Evolutionary conservation across 2,888 invertebrate genomes (phyloP).

Genomic region (Meteorus colon): DNA sequence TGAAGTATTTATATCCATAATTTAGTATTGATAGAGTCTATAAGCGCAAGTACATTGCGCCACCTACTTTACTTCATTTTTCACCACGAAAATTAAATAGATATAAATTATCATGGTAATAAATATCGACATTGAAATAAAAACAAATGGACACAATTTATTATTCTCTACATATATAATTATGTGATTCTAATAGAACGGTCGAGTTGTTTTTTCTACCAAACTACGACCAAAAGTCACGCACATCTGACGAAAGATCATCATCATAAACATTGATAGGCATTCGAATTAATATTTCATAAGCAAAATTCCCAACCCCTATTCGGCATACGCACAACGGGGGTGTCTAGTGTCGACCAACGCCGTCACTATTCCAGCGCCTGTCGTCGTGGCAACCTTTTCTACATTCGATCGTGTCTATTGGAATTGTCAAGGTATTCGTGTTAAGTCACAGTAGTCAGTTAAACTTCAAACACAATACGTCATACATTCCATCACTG

Average conservation of each 20-base stretch:
- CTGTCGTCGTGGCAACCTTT: conserved; percentile 43
- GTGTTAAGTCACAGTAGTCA: conserved; percentile 12
- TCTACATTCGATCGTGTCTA: conserved; percentile 31
- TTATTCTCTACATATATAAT: not conserved
- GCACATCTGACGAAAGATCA: no score
- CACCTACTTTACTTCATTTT: not conserved
- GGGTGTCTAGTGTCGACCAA: conserved; percentile 17
- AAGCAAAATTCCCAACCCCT: not conserved
- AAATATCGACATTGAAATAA: no score
- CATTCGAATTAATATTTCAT: conserved; percentile 10
- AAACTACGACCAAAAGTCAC: no score
- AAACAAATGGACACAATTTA: not conserved
- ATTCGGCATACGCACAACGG: not conserved
- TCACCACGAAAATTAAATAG: not conserved
- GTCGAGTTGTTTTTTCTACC: not conserved
- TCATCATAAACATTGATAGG: not conserved
- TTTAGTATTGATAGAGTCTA: not conserved
- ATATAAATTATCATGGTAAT: not conserved
- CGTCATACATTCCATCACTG: not conserved
- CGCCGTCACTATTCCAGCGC: conserved; percentile 33
- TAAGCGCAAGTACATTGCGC: conserved; percentile 1
- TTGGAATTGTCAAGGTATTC: conserved; percentile 39
- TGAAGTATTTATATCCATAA: conserved; percentile 7
- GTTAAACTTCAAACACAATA: not conserved
- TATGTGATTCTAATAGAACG: not conserved